These are phyloP conservation scores for Epizoanthus fatuus DNA, from an alignment of 92 coral and sea anemone species.

Conservation along the genomic window DNA sequence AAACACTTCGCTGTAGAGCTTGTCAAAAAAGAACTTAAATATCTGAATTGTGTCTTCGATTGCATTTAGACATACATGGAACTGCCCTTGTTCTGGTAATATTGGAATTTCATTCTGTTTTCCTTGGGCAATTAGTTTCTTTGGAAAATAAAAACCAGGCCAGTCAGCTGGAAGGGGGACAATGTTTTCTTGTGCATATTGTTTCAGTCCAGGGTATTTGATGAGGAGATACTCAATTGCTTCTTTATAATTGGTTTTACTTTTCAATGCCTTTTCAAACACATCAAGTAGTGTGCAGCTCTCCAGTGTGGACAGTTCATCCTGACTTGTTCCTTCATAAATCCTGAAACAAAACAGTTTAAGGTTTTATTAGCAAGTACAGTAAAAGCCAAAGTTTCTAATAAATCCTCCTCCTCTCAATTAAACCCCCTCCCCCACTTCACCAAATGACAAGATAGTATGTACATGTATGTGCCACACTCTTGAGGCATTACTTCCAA, in stretches of 20 bases:
- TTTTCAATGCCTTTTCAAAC: constrained; percentile 57
- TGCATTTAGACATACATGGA: constrained; percentile 70
- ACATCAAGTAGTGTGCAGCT: constrained; percentile 35
- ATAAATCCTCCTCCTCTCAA: no score
- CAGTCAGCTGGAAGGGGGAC: constrained; percentile 73
- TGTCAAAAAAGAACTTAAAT: constrained; percentile 43
- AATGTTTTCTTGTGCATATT: constrained; percentile 37
- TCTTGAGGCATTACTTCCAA: no score
- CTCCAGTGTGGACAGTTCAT: constrained; percentile 16
- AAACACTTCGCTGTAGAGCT: constrained; percentile 45
- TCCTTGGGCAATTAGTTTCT: constrained; percentile 65
- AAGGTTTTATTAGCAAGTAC: no score
- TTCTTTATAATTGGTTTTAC: constrained; percentile 48
- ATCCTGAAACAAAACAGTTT: constrained; percentile 11
- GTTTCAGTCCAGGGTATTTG: constrained; percentile 5
- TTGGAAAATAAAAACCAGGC: constrained; percentile 71
- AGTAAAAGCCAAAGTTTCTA: no score
- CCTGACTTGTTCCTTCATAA: constrained; percentile 30
- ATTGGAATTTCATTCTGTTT: constrained; percentile 26
- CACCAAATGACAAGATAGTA: no score
- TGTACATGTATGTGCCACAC: no score
- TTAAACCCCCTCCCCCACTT: no score
- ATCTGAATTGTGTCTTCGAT: constrained; percentile 44
- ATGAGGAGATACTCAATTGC: constrained; percentile 35
- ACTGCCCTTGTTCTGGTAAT: constrained; percentile 72